A percentile compares a stretch with the other conserved stretches of the same genome.
Evolutionary conservation across 64 coral and sea anemone species (phyloP).

Genomic region (Catalaphyllia jardinei): DNA sequence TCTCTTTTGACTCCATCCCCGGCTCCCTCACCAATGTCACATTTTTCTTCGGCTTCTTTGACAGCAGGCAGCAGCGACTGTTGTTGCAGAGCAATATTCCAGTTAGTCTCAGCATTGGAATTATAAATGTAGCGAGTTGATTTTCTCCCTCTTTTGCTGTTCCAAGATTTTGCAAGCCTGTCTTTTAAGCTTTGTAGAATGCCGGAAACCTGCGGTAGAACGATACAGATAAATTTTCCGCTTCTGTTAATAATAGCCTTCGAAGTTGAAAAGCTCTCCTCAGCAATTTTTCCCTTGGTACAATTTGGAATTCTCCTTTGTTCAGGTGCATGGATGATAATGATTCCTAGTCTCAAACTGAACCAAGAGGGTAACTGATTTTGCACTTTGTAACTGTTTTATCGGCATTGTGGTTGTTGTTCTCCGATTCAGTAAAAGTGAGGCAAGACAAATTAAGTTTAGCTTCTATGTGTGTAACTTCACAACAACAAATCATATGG

Average conservation of each 20-base stretch:
- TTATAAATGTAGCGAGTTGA: not conserved
- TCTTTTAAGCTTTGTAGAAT: not conserved
- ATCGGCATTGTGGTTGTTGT: too few species aligned
- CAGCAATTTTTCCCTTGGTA: not conserved
- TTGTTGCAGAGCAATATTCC: not conserved
- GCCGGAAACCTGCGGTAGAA: not conserved
- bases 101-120: not conserved
- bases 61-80: not conserved
- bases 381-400: too few species aligned
- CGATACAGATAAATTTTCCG: not conserved
- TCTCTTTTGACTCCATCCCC: not conserved
- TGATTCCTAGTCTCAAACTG: not conserved
- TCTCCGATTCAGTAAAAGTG: too few species aligned
- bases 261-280: not conserved
- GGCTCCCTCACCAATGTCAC: not conserved
- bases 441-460: not conserved
- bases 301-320: not conserved
- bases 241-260: too few species aligned
- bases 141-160: not conserved
- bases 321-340: not conserved
- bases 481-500: not conserved
- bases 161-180: slow-evolving; percentile 6
- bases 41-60: not conserved
- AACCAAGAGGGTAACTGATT: not conserved
- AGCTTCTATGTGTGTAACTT: not conserved